Evolutionary conservation across 2,888 invertebrate genomes (phyloP), one percentile per base, ranked within the genome.

Genomic region (Drosophila anomelani): DNA sequence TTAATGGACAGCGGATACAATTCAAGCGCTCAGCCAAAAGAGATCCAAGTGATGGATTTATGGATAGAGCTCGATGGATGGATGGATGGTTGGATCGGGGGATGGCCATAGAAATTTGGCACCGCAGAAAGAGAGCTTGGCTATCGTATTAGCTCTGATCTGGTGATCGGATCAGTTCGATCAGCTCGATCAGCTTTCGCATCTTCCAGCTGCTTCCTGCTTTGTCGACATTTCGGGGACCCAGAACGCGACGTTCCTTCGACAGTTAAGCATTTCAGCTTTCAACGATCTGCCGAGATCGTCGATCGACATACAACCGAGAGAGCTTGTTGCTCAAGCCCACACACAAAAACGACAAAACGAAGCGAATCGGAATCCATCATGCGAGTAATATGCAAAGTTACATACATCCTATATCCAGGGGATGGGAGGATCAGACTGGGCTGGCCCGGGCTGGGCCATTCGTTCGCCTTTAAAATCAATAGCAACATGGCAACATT

Each of bases 361-460:
- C 62, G 68, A 49, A 69, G 59, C 70, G 85, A 77, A 81, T 75
- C 78, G 77, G 76, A 81, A 85, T 85, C 82, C 85, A 85, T 85
- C 85, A 89, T 85, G 70, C 75, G 64, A 77, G 75, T 87, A 83
- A 85, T 88, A 85, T 85, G 85, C 85, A 85, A 89, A 85, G 80
- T 74, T 85, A 47, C 47, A 59, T 67, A 59, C 54, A 57, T 68
- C 53, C 57, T 59, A 54, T 51, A 20, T 51, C 47, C 29, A 34
- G 20, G 32, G 51, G 29, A 49, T 36, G 41, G 39, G 39, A 34
- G 53, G 38, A 44, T 3, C 15, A 38, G 56, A 23, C 32, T 34
- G 23, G 61, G 26, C 44, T 44, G 62, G 60, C 20, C 44, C 44
- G 61, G 60, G 26, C 44, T 29, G 54, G 38, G 55, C 66, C 78